Evolutionary conservation across 2,888 invertebrate species (phyloP), one percentile per base, ranked within the genome.

Genomic region (Meiosimyza platycephala): DNA sequence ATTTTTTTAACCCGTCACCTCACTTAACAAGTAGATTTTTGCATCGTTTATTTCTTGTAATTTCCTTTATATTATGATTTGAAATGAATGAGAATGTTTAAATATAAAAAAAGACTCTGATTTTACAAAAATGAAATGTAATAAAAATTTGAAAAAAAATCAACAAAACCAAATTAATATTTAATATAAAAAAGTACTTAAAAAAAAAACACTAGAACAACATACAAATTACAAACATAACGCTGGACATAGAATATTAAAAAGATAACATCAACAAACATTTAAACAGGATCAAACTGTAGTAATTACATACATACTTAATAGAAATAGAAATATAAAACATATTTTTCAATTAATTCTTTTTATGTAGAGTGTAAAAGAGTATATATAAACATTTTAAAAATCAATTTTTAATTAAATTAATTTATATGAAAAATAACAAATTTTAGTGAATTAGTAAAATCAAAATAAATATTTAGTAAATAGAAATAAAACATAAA

Each of bases 271-370:
- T n/a, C 28, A 65, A 28, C 22, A 65, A 9, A 18, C 22, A 28
- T 3, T 40, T 1, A 54, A 55, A 55, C 55, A 67, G 67, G 55
- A 67, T 57, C 67, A 67, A 66, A 54, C n/a, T 66, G 40, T 66
- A 57, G 57, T 11, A 52, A 16, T 47, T 18, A 55, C 40, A 64
- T 18, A 50, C 52, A 64, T 18, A 50, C 52, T 52, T 15, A 52
- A n/a, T 18, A 67, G 22, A 7, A 57, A 67, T 13, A 40, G 6
- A 40, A 40, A 40, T 9, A 40, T 7, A 9, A 33, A 57, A 18
- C 47, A 48, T 54, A 60, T 59, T 69, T 59, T 69, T 60, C n/a
- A 69, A 69, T 47, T 60, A 22, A 69, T 60, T 60, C 47, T 48
- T 55, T 54, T 22, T 47, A 63, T 16, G 16, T 63, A 63, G 62